These are phyloP conservation scores for Patella vulgata DNA, from an alignment of 1,140 invertebrate genomes.

Conservation along the genomic window DNA sequence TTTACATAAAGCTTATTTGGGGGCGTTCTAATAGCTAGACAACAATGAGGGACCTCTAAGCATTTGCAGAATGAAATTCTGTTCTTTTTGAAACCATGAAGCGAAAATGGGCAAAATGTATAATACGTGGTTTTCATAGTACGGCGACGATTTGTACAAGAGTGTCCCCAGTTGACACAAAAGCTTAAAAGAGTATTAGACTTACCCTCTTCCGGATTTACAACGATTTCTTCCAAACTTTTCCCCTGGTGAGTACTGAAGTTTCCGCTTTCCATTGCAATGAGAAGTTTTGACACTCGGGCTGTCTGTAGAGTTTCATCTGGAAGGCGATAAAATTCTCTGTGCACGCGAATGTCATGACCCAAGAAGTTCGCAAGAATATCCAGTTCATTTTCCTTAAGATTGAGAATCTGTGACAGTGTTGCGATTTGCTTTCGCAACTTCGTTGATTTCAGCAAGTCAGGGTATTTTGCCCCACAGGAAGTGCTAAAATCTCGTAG, in stretches of 20 bases:
- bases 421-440: conserved; percentile 31
- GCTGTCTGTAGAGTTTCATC: conserved; percentile 38
- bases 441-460: conserved; percentile 54
- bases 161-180: too few relatives aligned
- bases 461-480: conserved; percentile 20
- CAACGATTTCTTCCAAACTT: conserved; percentile 1
- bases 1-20: too few relatives aligned
- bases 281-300: conserved; percentile 37
- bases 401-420: conserved; percentile 26
- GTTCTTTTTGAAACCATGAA: too few relatives aligned
- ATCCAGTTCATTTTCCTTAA: conserved; percentile 33
- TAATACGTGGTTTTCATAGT: too few relatives aligned
- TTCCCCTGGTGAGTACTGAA: not conserved
- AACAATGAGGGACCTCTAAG: too few relatives aligned
- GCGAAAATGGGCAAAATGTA: too few relatives aligned
- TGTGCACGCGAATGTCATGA: conserved; percentile 42
- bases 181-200: too few relatives aligned
- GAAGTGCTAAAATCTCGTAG: conserved; percentile 9
- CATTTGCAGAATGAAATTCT: too few relatives aligned
- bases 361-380: conserved; percentile 39
- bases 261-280: conserved; percentile 17
- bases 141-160: too few relatives aligned
- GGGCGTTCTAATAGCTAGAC: too few relatives aligned
- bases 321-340: conserved; percentile 41
- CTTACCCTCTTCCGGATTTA: conserved; percentile 4